Evolutionary conservation across 2,113 vertebrate genomes (phyloP).

Genomic region (Nyctibius bracteatus): DNA sequence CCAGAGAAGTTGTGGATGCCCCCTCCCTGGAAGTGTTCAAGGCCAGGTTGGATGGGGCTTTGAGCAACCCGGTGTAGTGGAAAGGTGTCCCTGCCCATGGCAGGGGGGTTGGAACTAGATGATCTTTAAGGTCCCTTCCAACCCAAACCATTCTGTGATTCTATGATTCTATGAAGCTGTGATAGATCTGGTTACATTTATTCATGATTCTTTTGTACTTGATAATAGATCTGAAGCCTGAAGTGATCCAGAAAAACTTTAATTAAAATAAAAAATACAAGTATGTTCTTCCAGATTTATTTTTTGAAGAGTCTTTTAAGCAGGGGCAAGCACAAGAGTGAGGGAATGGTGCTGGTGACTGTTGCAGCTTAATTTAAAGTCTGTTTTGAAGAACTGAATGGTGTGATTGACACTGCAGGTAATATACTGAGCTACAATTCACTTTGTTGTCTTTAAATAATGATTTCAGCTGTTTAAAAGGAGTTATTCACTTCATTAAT

Average conservation of each 20-base stretch:
- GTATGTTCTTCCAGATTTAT: not conserved
- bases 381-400: not conserved
- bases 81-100: too few relatives aligned
- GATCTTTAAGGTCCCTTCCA: too few relatives aligned
- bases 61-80: too few relatives aligned
- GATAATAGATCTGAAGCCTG: not conserved
- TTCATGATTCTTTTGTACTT: not conserved
- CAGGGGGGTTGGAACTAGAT: too few relatives aligned
- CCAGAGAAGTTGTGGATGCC: too few relatives aligned
- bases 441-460: not conserved
- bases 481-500: not conserved
- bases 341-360: not conserved
- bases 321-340: not conserved
- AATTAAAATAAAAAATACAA: not conserved
- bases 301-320: not conserved
- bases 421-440: conserved; percentile 8
- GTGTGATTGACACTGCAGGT: not conserved
- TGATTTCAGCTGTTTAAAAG: conserved; percentile 5
- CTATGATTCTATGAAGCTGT: too few relatives aligned
- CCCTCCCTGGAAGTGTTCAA: too few relatives aligned
- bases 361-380: not conserved
- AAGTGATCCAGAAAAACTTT: not conserved
- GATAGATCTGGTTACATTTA: not conserved
- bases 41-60: too few relatives aligned
- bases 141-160: too few relatives aligned